A percentile compares a stretch with the other conserved stretches of the same genome.
phyloP scores from a whole-genome alignment of 1,140 invertebrate genomes.

The Amyelois transitella region DNA sequence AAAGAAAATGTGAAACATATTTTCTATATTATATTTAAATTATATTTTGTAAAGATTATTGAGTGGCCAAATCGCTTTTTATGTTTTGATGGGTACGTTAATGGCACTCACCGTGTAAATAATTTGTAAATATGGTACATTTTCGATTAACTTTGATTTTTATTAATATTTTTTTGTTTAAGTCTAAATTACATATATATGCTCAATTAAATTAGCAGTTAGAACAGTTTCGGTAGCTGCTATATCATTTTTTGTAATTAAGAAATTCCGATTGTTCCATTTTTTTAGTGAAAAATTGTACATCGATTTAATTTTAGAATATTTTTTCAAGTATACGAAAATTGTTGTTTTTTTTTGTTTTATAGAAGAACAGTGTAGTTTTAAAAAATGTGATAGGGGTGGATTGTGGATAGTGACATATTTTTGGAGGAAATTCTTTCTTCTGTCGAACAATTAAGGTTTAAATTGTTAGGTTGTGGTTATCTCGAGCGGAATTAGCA shows the following conservation, averaged over 20 bases:
- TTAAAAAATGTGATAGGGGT: slow-evolving; percentile 64
- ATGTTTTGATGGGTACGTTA: slow-evolving; percentile 26
- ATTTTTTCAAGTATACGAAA: slow-evolving; percentile 59
- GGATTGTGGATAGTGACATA: slow-evolving; percentile 40
- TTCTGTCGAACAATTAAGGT: slow-evolving; percentile 46
- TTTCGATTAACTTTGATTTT: slow-evolving; percentile 57
- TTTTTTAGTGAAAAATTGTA: slow-evolving; percentile 1
- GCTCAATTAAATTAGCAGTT: slow-evolving; percentile 70
- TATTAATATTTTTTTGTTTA: slow-evolving; percentile 47
- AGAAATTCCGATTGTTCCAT: slow-evolving; percentile 19
- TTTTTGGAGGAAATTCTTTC: slow-evolving; percentile 48
- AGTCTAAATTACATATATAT: slow-evolving; percentile 65
- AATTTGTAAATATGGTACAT: slow-evolving; percentile 67
- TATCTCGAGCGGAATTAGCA: slow-evolving; percentile 13
- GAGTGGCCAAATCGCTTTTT: slow-evolving; percentile 57
- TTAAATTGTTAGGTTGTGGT: slow-evolving; percentile 65
- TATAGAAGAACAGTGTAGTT: slow-evolving; percentile 34
- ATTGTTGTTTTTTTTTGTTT: slow-evolving; percentile 55
- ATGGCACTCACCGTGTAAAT: slow-evolving; percentile 61
- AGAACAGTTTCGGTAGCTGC: slow-evolving; percentile 28
- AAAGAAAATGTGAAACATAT: slow-evolving; percentile 59
- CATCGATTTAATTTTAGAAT: slow-evolving; percentile 36
- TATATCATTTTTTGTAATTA: slow-evolving; percentile 24
- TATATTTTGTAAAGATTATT: slow-evolving; percentile 36
- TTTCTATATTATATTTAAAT: slow-evolving; percentile 50